phyloP scores from a whole-genome alignment of 2,113 vertebrate species.

The Eclectus roratus region DNA sequence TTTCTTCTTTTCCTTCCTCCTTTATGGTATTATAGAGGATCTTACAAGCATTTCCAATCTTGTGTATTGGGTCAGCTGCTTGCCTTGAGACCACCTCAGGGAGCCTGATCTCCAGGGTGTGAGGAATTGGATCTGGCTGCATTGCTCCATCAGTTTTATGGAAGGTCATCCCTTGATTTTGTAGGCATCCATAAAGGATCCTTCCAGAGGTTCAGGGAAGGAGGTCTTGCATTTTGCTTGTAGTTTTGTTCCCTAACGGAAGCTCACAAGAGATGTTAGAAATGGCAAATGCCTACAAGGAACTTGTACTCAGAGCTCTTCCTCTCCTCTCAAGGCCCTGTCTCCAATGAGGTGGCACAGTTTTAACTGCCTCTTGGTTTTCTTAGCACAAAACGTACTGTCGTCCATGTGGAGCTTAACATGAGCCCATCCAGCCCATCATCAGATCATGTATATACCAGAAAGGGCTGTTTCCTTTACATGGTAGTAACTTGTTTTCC shows the following conservation, averaged over 20 bases:
- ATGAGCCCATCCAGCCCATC: not conserved
- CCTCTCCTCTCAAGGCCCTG: not conserved
- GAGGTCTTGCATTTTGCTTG: not conserved
- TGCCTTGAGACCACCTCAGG: not conserved
- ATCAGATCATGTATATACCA: not conserved
- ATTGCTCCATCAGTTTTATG: not conserved
- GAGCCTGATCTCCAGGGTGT: not conserved
- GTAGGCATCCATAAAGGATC: not conserved
- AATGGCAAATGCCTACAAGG: not conserved
- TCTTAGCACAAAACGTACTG: not conserved
- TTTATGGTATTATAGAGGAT: not conserved
- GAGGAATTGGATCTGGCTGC: not conserved
- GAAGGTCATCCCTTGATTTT: not conserved
- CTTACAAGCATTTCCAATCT: not conserved
- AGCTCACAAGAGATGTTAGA: not conserved
- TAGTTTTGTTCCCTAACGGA: not conserved
- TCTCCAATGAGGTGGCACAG: fast-evolving
- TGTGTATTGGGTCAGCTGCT: not conserved
- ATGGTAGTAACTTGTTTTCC: not conserved
- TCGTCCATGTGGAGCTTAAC: not conserved
- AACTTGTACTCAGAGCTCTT: no score
- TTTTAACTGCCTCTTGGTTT: not conserved
- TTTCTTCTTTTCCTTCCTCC: not conserved
- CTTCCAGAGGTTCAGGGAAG: not conserved
- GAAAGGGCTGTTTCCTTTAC: not conserved